These are phyloP conservation scores for Asarcornis scutulata DNA, from an alignment of 2,113 vertebrate species.

Conservation along the genomic window DNA sequence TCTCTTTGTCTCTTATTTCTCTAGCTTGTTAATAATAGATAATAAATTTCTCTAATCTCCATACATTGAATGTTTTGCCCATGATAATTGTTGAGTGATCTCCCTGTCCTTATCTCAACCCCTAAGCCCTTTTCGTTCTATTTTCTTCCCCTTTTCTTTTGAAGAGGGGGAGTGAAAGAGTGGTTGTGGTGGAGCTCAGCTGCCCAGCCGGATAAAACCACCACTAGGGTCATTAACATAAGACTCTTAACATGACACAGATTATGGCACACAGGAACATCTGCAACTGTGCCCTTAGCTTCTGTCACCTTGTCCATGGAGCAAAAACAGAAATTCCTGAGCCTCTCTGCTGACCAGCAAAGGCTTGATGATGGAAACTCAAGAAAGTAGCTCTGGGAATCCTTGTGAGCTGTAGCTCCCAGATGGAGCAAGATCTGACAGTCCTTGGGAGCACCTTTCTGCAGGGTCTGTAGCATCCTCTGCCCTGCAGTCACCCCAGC, in stretches of 20 bases:
- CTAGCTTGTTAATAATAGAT: too few species aligned
- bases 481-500: background rate
- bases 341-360: background rate
- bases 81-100: too few species aligned
- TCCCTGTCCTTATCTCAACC: too few species aligned
- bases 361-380: background rate
- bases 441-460: background rate
- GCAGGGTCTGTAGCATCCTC: background rate
- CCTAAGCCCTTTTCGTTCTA: too few species aligned
- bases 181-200: too few species aligned
- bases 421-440: background rate
- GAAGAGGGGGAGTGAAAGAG: too few species aligned
- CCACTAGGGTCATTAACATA: background rate
- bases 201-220: too few species aligned
- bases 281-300: background rate
- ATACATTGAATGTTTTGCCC: too few species aligned
- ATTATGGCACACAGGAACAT: background rate
- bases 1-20: too few species aligned
- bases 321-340: background rate
- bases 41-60: too few species aligned
- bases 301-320: background rate
- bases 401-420: background rate
- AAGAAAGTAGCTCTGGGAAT: background rate
- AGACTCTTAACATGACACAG: background rate
- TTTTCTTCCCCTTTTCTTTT: too few species aligned